Conservation (phyloP, 2,797 vertebrate genomes). For the Platalea minor region DNA sequence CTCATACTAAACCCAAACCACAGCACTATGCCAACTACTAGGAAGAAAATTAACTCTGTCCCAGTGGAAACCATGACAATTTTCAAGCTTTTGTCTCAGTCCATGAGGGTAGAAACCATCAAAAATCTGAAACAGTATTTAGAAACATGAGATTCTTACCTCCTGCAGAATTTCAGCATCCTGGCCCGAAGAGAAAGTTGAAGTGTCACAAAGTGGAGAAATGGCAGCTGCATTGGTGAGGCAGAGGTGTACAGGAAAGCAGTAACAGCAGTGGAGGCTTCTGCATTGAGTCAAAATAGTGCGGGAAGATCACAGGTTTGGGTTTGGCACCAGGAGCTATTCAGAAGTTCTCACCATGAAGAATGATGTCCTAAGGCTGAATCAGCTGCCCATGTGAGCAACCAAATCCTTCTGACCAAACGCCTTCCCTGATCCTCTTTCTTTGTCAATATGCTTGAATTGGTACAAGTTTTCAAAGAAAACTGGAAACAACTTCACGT, state of each 20-base stretch:
- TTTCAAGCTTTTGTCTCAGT: background rate
- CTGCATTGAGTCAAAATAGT: background rate
- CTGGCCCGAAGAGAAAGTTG: background rate
- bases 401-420: background rate
- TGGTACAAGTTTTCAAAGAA: background rate
- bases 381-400: slow-evolving; percentile 5
- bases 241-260: background rate
- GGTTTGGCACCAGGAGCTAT: background rate
- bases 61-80: too few relatives aligned
- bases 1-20: too few relatives aligned
- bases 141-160: background rate
- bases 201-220: background rate
- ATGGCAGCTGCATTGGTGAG: background rate
- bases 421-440: background rate
- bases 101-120: background rate
- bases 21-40: too few relatives aligned
- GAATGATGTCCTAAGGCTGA: slow-evolving; percentile 9
- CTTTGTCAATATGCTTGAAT: background rate
- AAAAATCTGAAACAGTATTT: background rate
- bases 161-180: background rate
- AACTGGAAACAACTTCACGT: background rate
- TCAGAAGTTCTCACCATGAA: background rate
- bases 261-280: background rate
- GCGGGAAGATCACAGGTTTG: background rate
- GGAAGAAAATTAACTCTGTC: too few relatives aligned